phyloP scores from a whole-genome alignment of 2,888 invertebrate genomes.

The Pandemis heparana region DNA sequence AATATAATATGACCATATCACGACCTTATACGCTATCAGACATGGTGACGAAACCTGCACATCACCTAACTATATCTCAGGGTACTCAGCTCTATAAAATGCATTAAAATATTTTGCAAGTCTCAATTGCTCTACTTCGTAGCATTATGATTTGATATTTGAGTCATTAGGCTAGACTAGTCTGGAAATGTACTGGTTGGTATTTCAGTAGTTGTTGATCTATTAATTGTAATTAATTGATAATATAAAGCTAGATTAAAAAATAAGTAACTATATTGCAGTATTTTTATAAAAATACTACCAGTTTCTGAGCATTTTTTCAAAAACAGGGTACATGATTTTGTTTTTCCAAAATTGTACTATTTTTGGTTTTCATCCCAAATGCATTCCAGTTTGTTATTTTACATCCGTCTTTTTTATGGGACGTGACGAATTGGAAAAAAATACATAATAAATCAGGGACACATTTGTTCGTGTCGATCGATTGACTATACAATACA shows the following conservation, averaged over 20 bases:
- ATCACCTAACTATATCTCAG: conserved; percentile 18
- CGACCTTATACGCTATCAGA: conserved; percentile 3
- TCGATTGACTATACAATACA: too few relatives aligned
- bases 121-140: conserved; percentile 30
- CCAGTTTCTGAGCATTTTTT: too few relatives aligned
- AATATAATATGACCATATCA: not conserved
- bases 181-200: conserved; percentile 30
- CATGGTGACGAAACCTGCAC: conserved; percentile 19
- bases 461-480: too few relatives aligned
- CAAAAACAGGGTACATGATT: too few relatives aligned
- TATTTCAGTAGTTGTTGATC: conserved; percentile 33
- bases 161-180: conserved; percentile 20
- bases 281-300: too few relatives aligned
- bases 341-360: too few relatives aligned
- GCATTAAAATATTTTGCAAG: conserved; percentile 25
- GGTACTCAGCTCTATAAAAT: conserved; percentile 34
- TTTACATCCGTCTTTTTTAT: too few relatives aligned
- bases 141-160: conserved; percentile 38
- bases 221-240: conserved; percentile 12
- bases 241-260: not conserved
- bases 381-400: too few relatives aligned
- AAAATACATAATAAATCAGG: too few relatives aligned
- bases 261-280: too few relatives aligned
- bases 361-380: too few relatives aligned
- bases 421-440: too few relatives aligned